Base-by-base conservation (phyloP, 1,140 invertebrate genomes). In the Halictus rubicundus region DNA sequence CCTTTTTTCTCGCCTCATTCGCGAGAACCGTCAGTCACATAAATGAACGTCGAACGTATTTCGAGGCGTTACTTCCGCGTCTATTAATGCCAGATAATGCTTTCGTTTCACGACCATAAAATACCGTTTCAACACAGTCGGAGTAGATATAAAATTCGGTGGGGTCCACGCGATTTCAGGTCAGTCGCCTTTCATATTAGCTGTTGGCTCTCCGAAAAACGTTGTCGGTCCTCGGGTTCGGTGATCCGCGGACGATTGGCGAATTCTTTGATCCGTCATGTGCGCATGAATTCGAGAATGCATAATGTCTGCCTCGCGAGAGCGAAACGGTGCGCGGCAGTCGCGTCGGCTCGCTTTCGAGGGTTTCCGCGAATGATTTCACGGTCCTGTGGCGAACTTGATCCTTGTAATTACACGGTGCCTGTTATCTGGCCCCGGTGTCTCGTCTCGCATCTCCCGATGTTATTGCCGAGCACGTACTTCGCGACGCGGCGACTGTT, bases 381-480 rank as follows among this genome's bases (percentile, higher is more conserved):
- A 63, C 69, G 49, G n/a, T 1, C n/a, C 21, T 32, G 46, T n/a
- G 54, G 12, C 46, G 25, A 16, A 49, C 27, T 27, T 37, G 61
- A 80, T 66, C 72, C 65, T 63, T 10, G 6, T 75, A 84, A 84
- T 84, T 84, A 84, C 77, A 80, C 68, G 16, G 39, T 7, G 25
- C 23, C 54, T 54, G 68, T 84, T 83, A 74, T 82, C 46, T 23
- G 1, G 66, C 21, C 25, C 49, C 14, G 49, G 49, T 49, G 54
- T 21, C n/a, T 7, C 21, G 54, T 39, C 49, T 52, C 60, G 12
- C 71, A 7, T 42, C n/a, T 6, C 10, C 52, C 27, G 27, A 23
- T 16, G 46, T 68, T 60, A 68, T 76, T 76, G 52, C 65, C 63
- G 21, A 49, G 23, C 46, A 54, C 25, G 57, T n/a, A 37, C 63